phyloP scores from a whole-genome alignment of 2,797 vertebrate genomes.

The Poeciliopsis turneri region DNA sequence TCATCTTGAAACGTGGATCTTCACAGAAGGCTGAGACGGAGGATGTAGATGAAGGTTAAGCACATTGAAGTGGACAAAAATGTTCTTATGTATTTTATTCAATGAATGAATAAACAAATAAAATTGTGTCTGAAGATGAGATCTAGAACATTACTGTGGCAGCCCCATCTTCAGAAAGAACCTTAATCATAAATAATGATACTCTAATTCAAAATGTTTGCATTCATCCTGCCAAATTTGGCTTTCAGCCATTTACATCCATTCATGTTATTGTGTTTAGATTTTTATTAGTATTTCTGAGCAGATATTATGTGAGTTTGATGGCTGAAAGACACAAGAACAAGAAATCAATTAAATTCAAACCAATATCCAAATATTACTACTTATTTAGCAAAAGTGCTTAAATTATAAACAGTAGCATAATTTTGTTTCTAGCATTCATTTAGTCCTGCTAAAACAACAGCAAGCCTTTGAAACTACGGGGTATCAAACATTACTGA shows the following conservation, averaged over 20 bases:
- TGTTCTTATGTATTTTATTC: not conserved
- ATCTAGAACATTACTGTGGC: not conserved
- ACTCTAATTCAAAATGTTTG: not conserved
- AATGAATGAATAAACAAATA: not conserved
- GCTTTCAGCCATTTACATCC: not conserved
- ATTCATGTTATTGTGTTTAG: not conserved
- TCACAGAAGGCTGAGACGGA: not conserved
- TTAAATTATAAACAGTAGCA: not conserved
- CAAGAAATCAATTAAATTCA: not conserved
- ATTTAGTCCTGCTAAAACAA: not conserved
- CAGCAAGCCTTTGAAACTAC: not conserved
- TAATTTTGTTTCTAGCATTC: not conserved
- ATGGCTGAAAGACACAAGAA: not conserved
- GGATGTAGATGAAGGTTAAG: not conserved
- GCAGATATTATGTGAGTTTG: not conserved
- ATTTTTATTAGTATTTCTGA: not conserved
- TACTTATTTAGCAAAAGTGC: not conserved
- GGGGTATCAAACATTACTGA: not conserved
- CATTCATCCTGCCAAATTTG: not conserved
- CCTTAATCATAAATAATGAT: not conserved
- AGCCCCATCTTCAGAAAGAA: not conserved
- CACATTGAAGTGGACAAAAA: not conserved
- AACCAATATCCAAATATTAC: not conserved
- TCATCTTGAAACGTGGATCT: not conserved
- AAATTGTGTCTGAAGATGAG: not conserved